Percentiles rank a stretch among this genome's conserved stretches.
These are phyloP conservation scores for Sciurus niger DNA, from an alignment of 2,113 vertebrate genomes.

Conservation along the genomic window DNA sequence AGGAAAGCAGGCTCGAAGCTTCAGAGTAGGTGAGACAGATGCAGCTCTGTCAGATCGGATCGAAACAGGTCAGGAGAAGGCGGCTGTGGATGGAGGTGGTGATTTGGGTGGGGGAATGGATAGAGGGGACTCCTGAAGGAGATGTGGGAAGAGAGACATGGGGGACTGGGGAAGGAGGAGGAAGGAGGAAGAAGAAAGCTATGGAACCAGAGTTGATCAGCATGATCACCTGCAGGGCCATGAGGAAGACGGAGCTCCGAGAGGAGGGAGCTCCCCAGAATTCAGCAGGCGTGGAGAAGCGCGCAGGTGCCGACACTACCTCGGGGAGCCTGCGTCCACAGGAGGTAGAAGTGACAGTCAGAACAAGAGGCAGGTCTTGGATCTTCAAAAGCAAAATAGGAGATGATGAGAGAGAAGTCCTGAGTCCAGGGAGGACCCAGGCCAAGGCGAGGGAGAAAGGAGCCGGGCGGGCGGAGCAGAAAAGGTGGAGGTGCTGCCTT, in stretches of 20 bases:
- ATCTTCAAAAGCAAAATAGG: background rate
- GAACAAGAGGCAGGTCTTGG: background rate
- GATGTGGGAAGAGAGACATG: background rate
- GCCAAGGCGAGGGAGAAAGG: background rate
- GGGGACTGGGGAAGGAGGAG: no score
- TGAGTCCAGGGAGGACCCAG: background rate
- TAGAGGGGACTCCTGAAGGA: background rate
- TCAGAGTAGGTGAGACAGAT: background rate
- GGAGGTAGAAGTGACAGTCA: background rate
- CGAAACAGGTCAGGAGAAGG: background rate
- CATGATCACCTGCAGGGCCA: background rate
- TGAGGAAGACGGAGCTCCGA: background rate
- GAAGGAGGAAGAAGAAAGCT: background rate
- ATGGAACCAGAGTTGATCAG: background rate
- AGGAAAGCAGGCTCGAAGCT: background rate
- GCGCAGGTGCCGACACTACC: background rate
- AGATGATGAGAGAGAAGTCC: background rate
- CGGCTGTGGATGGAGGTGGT: background rate
- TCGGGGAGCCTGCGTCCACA: background rate
- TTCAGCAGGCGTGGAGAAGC: background rate
- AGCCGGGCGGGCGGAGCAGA: background rate
- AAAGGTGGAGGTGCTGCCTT: background rate
- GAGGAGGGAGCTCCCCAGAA: background rate
- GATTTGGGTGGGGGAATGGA: background rate
- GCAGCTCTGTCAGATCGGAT: background rate